Evolutionary conservation across 2,888 invertebrate species (phyloP).

Genomic region (Chorisops tibialis): DNA sequence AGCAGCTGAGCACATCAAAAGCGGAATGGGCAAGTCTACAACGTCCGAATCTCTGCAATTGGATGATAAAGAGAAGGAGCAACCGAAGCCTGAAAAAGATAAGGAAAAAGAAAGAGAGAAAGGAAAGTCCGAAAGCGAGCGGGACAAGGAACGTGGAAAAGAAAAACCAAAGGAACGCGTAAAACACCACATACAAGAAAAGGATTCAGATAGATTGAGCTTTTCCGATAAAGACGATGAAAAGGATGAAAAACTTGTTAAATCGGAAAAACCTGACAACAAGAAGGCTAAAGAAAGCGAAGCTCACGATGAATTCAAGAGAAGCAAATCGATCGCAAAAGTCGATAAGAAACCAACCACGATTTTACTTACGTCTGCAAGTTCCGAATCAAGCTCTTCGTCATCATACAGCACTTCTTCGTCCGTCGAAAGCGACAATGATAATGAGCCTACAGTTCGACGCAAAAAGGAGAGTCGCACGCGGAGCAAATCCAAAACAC

Average conservation of each 20-base stretch:
- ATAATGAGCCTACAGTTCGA: slow-evolving; percentile 32
- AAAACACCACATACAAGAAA: not conserved
- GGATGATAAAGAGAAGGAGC: slow-evolving; percentile 44
- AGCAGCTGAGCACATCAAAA: slow-evolving; percentile 85
- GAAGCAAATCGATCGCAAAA: slow-evolving; percentile 34
- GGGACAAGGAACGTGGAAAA: slow-evolving; percentile 29
- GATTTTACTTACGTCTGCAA: slow-evolving; percentile 45
- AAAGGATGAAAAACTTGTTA: slow-evolving; percentile 1
- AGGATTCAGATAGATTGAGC: not conserved
- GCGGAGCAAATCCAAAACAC: not conserved
- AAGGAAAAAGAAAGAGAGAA: slow-evolving; percentile 41
- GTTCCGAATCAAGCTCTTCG: slow-evolving; percentile 57
- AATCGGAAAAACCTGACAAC: not conserved
- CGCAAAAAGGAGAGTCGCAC: not conserved
- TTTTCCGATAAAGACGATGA: too few species aligned
- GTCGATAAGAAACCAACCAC: slow-evolving; percentile 45
- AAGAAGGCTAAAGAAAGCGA: not conserved
- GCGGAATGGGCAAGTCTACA: slow-evolving; percentile 61
- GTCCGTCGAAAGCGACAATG: slow-evolving; percentile 60
- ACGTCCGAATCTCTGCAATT: slow-evolving; percentile 29
- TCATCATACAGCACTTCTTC: slow-evolving; percentile 60
- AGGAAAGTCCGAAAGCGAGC: slow-evolving; percentile 38
- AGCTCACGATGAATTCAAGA: slow-evolving; percentile 1
- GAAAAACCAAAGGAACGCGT: slow-evolving; percentile 27
- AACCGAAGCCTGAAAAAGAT: slow-evolving; percentile 40